Percentiles rank a stretch among this genome's conserved stretches.
Evolutionary conservation across 2,113 vertebrate genomes (phyloP).

Genomic region (Clarias macrocephalus): DNA sequence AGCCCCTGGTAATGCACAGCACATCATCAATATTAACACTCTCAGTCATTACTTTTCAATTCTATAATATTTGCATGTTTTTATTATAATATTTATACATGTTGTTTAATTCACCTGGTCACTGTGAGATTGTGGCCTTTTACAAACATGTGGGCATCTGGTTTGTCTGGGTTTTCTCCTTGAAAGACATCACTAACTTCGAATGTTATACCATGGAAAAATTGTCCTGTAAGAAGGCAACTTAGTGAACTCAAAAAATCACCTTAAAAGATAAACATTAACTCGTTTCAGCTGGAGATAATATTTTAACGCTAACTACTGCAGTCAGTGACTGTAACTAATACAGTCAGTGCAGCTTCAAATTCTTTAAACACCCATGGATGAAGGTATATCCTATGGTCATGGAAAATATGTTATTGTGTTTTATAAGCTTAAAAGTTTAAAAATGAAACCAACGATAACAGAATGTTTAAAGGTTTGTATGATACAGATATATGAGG

Average conservation of each 20-base stretch:
- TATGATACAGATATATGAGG: background rate
- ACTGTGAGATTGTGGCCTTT: constrained; percentile 85
- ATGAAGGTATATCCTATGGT: too few species aligned
- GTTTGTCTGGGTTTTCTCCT: constrained; percentile 82
- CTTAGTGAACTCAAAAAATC: background rate
- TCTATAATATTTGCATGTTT: background rate
- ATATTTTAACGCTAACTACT: too few species aligned
- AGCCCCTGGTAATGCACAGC: constrained; percentile 76
- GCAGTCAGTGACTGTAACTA: too few species aligned
- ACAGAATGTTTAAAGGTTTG: background rate
- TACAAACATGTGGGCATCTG: constrained; percentile 87
- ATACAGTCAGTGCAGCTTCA: too few species aligned
- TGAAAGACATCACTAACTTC: constrained; percentile 80
- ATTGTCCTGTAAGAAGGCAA: constrained; percentile 80
- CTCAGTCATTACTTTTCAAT: background rate
- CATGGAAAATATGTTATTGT: too few species aligned
- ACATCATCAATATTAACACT: background rate
- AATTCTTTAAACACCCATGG: too few species aligned
- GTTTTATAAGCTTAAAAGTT: too few species aligned
- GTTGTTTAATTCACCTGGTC: constrained; percentile 78
- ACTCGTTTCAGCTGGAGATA: too few species aligned
- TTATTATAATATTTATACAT: background rate
- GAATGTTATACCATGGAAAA: constrained; percentile 84
- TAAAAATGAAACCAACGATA: background rate
- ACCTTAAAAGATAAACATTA: too few species aligned